Evolutionary conservation across 2,113 vertebrate species (phyloP).

Genomic region (Psettodes erumei): DNA sequence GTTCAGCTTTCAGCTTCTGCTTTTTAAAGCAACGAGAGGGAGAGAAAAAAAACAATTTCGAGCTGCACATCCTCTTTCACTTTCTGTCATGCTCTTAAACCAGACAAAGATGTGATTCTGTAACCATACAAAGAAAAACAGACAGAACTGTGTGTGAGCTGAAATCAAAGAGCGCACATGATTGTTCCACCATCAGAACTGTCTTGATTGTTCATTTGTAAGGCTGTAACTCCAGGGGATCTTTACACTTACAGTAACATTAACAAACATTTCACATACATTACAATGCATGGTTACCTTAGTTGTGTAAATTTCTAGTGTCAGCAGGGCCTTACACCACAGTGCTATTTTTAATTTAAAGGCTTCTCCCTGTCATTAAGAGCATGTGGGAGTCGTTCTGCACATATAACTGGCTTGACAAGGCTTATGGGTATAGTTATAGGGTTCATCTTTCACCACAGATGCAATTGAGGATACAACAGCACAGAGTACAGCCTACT

Average conservation of each 20-base stretch:
- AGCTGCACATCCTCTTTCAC: constrained; percentile 70
- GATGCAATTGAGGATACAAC: background rate
- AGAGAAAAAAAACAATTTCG: constrained; percentile 47
- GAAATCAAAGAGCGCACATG: background rate
- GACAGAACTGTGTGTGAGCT: background rate
- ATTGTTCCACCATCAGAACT: background rate
- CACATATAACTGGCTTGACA: background rate
- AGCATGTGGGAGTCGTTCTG: background rate
- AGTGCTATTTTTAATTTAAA: background rate
- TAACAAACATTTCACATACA: background rate
- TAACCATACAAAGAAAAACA: background rate
- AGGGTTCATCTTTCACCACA: background rate
- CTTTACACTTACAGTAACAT: background rate
- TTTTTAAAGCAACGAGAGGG: no score
- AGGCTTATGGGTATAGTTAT: background rate
- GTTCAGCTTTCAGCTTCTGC: constrained; percentile 65
- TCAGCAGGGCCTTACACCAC: background rate
- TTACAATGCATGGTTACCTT: background rate
- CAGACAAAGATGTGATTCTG: constrained; percentile 37
- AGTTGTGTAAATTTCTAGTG: background rate
- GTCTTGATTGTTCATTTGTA: background rate
- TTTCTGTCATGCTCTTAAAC: constrained; percentile 44
- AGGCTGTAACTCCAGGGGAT: background rate
- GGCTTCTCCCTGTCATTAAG: background rate
- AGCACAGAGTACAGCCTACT: background rate